Conservation (phyloP, 2,888 invertebrate species). For the Hemaris fuciformis region DNA sequence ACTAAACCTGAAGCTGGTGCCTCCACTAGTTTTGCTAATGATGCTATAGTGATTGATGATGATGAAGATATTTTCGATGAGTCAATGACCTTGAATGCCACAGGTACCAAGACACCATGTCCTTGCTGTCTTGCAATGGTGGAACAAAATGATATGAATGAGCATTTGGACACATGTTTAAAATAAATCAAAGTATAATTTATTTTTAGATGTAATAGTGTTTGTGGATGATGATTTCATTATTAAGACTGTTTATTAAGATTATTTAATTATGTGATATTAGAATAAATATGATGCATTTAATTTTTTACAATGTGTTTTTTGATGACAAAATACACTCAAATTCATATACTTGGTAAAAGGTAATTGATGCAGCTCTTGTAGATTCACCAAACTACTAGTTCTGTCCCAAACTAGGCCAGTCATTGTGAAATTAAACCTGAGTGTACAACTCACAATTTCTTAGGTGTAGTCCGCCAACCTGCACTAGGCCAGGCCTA, state of each 20-base stretch:
- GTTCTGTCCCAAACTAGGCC: too few species aligned
- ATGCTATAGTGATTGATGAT: constrained; percentile 51
- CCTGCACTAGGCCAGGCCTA: too few species aligned
- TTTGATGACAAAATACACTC: too few species aligned
- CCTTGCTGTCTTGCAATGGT: constrained; percentile 83
- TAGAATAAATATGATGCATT: constrained; percentile 31
- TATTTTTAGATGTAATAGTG: background rate
- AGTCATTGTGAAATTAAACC: too few species aligned
- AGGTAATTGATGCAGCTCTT: too few species aligned
- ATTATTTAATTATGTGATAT: constrained; percentile 39
- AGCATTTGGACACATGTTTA: constrained; percentile 79
- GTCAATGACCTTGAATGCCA: constrained; percentile 60
- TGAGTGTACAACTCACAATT: too few species aligned
- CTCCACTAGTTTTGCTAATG: constrained; percentile 40
- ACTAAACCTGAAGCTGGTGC: constrained; percentile 59
- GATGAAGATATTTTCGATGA: constrained; percentile 62
- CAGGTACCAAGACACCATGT: constrained; percentile 77
- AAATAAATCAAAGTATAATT: constrained; percentile 21
- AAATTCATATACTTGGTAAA: too few species aligned
- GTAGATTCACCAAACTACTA: too few species aligned
- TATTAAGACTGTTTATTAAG: background rate
- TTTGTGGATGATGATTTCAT: background rate
- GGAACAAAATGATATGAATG: constrained; percentile 77
- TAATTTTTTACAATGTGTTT: background rate
- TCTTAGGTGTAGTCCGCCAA: too few species aligned